Conservation (phyloP, 2,797 vertebrate genomes). For the Peromyscus melanophrys region DNA sequence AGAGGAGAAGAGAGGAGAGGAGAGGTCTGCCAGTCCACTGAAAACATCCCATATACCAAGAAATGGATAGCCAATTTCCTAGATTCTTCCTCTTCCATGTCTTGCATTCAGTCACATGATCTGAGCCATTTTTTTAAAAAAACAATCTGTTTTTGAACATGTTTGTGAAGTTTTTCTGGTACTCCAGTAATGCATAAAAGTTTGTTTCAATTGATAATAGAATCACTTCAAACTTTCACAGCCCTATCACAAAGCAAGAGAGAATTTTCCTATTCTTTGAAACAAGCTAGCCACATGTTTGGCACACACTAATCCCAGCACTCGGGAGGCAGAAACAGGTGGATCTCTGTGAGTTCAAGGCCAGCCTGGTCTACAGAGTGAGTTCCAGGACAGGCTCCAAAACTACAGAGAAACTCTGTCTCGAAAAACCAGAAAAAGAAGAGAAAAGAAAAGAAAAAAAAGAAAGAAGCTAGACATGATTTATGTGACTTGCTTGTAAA, state of each 20-base stretch:
- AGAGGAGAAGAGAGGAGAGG: fast-evolving
- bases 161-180: constrained; percentile 18
- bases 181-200: background rate
- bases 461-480: background rate
- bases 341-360: too few species aligned
- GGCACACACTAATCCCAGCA: too few species aligned
- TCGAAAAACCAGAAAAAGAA: too few species aligned
- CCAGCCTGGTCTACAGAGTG: too few species aligned
- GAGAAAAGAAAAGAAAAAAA: too few species aligned
- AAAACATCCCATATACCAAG: background rate
- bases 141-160: background rate
- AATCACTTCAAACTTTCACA: constrained; percentile 36
- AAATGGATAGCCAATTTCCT: background rate
- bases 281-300: background rate
- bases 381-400: too few species aligned
- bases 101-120: background rate
- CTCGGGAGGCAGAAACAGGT: too few species aligned
- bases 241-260: background rate
- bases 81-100: background rate
- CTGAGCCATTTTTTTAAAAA: background rate
- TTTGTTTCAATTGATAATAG: background rate
- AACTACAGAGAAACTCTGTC: too few species aligned
- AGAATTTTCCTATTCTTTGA: constrained; percentile 42
- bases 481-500: constrained; percentile 12
- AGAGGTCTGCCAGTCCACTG: background rate